These are phyloP conservation scores for Cordylochernes scorpioides DNA, from an alignment of 2,888 invertebrate species.

Conservation along the genomic window DNA sequence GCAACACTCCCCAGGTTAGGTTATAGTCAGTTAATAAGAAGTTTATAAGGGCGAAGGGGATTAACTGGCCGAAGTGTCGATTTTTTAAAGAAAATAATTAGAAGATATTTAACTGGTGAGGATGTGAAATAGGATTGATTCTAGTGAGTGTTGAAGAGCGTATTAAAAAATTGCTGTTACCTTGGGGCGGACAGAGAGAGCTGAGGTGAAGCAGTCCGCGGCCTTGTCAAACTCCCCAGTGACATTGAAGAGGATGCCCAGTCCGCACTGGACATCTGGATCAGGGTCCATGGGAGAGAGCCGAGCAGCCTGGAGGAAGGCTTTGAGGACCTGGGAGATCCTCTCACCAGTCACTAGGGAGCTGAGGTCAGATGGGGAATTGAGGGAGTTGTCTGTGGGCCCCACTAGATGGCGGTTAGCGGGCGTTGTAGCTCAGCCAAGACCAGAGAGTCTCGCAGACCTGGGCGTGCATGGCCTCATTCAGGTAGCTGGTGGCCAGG, in stretches of 20 bases:
- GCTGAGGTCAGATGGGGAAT: too few species aligned
- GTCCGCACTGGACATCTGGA: conserved; percentile 67
- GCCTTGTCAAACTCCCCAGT: conserved; percentile 85
- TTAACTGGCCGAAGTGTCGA: too few species aligned
- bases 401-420: conserved; percentile 44
- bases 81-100: too few species aligned
- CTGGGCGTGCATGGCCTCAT: conserved; percentile 72
- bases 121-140: too few species aligned
- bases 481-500: conserved; percentile 76
- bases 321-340: conserved; percentile 34
- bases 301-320: conserved; percentile 43
- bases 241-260: conserved; percentile 82
- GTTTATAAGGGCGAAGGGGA: too few species aligned
- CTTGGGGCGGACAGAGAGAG: conserved; percentile 49
- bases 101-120: too few species aligned
- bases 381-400: conserved; percentile 10
- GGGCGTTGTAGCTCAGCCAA: conserved; percentile 41
- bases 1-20: too few species aligned
- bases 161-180: too few species aligned
- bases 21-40: too few species aligned
- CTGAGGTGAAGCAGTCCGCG: conserved; percentile 76
- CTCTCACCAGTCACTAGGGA: too few species aligned
- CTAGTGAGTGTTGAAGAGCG: too few species aligned
- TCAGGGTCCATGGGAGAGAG: conserved; percentile 38
- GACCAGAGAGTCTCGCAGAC: conserved; percentile 47